Evolutionary conservation across 2,113 vertebrate genomes (phyloP).

Genomic region (Xyrauchen texanus): DNA sequence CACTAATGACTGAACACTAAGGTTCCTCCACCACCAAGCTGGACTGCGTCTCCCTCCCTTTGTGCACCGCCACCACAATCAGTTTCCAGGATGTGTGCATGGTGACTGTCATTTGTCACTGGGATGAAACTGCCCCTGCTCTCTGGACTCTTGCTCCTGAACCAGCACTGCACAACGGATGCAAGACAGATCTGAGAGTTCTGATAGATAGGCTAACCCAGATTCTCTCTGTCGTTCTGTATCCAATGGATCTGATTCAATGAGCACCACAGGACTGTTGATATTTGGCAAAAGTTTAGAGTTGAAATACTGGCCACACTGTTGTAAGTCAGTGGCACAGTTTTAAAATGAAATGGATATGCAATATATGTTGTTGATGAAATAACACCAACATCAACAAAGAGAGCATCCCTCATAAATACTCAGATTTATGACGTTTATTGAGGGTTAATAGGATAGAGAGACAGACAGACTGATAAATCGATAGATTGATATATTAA

Average conservation of each 20-base stretch:
- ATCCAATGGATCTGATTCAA: slow-evolving; percentile 44
- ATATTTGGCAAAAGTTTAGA: slow-evolving; percentile 38
- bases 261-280: slow-evolving; percentile 28
- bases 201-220: slow-evolving; percentile 47
- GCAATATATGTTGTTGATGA: too few relatives aligned
- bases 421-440: too few relatives aligned
- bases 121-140: slow-evolving; percentile 34
- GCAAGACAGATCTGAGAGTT: slow-evolving; percentile 37
- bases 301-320: neutral
- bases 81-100: slow-evolving; percentile 22
- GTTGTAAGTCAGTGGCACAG: neutral
- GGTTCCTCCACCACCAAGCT: neutral
- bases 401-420: too few relatives aligned
- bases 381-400: too few relatives aligned
- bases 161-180: slow-evolving; percentile 21
- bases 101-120: slow-evolving; percentile 43
- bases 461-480: too few relatives aligned
- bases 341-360: neutral
- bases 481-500: too few relatives aligned
- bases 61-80: slow-evolving; percentile 20
- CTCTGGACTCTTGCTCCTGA: slow-evolving; percentile 27
- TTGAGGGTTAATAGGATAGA: too few relatives aligned
- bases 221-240: neutral
- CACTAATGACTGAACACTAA: slow-evolving; percentile 33
- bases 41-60: neutral